Percentiles rank a stretch among this genome's conserved stretches.
phyloP scores from a whole-genome alignment of 2,888 invertebrate genomes.

The Ischnura elegans region DNA sequence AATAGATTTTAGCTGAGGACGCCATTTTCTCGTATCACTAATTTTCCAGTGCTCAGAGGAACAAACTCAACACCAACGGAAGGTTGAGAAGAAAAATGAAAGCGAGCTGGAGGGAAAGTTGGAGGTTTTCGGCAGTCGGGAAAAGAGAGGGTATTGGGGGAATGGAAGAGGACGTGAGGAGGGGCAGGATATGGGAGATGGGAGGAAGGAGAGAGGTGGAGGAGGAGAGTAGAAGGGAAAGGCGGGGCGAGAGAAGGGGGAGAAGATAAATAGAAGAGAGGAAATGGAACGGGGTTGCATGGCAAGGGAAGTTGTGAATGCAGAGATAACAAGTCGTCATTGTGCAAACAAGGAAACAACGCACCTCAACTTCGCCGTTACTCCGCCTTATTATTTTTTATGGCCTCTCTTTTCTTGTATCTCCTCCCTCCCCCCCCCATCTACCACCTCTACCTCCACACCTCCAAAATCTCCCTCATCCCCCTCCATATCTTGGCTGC shows the following conservation, averaged over 20 bases:
- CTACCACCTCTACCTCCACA: background rate
- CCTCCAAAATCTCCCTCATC: background rate
- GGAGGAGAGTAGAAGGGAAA: background rate
- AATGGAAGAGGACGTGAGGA: background rate
- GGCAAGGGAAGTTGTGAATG: constrained; percentile 62
- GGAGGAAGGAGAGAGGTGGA: background rate
- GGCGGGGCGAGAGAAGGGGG: background rate
- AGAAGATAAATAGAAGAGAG: constrained; percentile 42
- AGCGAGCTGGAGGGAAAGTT: background rate
- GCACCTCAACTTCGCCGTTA: constrained; percentile 48
- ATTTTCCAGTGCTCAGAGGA: too few species aligned
- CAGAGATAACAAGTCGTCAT: constrained; percentile 64
- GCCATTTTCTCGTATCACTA: too few species aligned
- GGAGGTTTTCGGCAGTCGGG: background rate
- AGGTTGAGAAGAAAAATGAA: constrained; percentile 39
- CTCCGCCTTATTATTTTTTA: constrained; percentile 39
- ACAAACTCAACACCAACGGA: background rate
- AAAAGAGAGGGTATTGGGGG: constrained; percentile 4
- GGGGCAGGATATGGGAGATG: background rate
- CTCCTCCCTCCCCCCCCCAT: background rate
- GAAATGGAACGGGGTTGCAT: constrained; percentile 40
- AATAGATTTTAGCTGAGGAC: too few species aligned
- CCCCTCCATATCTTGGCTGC: background rate
- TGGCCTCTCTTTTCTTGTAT: constrained; percentile 39
- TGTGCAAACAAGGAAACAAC: constrained; percentile 52